These are phyloP conservation scores for Oeneis ivallda DNA, from an alignment of 2,888 invertebrate genomes.

Conservation along the genomic window DNA sequence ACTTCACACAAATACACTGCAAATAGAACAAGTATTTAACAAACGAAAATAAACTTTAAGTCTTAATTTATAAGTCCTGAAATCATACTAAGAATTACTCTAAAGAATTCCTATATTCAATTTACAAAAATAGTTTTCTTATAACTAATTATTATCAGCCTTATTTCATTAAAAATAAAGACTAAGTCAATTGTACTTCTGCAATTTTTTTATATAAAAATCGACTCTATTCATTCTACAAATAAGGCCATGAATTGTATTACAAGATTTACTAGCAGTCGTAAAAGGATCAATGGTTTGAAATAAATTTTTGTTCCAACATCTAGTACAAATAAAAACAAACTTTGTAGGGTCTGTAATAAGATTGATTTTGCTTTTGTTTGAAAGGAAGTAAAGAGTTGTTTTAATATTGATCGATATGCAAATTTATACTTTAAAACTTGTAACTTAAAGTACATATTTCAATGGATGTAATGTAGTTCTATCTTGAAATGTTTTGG, in stretches of 20 bases:
- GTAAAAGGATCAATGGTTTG: constrained; percentile 9
- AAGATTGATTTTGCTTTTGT: constrained; percentile 34
- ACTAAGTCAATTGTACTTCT: not conserved
- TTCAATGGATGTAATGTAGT: constrained; percentile 47
- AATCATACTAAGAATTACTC: not conserved
- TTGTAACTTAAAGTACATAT: constrained; percentile 41
- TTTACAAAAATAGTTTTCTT: constrained; percentile 26
- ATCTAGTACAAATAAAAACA: constrained; percentile 30
- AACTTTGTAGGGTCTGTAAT: not conserved
- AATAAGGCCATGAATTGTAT: constrained; percentile 11
- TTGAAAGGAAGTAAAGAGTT: constrained; percentile 14
- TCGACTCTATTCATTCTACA: constrained; percentile 1
- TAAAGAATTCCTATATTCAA: constrained; percentile 24
- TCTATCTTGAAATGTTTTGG: constrained; percentile 78
- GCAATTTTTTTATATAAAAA: constrained; percentile 7
- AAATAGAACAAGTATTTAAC: constrained; percentile 58
- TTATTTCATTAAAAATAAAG: constrained; percentile 18
- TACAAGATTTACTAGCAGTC: not conserved
- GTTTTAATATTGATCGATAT: constrained; percentile 41
- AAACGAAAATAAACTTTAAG: constrained; percentile 45
- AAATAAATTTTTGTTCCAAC: constrained; percentile 30
- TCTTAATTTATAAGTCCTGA: constrained; percentile 34
- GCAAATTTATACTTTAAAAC: constrained; percentile 50
- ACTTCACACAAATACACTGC: constrained; percentile 63
- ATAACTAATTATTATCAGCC: constrained; percentile 11